Evolutionary conservation across 2,888 invertebrate genomes (phyloP), one percentile per base, ranked within the genome.

Genomic region (Quadriops clusia): DNA sequence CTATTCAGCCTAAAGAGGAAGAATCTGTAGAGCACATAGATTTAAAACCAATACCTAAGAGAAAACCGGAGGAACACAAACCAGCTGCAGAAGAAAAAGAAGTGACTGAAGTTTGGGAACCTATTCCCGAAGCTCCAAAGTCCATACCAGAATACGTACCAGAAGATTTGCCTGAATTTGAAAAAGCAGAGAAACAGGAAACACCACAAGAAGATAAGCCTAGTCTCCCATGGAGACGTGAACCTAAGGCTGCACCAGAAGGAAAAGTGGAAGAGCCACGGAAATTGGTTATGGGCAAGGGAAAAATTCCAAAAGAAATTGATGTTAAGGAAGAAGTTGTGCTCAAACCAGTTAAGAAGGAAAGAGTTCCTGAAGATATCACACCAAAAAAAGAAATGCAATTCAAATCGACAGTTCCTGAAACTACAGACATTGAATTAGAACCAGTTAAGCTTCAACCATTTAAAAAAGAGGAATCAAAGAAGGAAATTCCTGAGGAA

Each of bases 371-470:
- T 5, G 57, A 45, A 33, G 42, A 44, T 36, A 45, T 48, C 33
- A 43, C 50, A 36, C 26, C 40, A 11, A 58, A 61, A 41, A 54
- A 57, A 39, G 53, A 58, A 2, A 46, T 51, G 37, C 58, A 44
- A 4, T 39, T 51, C 27, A 39, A 56, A 21, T 41, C 39, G 35
- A 51, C 51, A 32, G 49, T 50, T 32, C 44, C 47, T 31, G 49
- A 52, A 21, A 51, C 51, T 32, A 55, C 58, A 44, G 52, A 58
- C 33, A 46, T 54, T 33, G 51, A 54, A 27, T 46, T 46, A 33
- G 58, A 64, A 42, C 61, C 64, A 40, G 53, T 63, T 1, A 43
- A 47, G 5, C 44, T 65, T 1, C 66, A 67, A 42, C 43, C 49
- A 37, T 47, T 17, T 46, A 41, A 49, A 32, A 43, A 42, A 17